Evolutionary conservation across 2,888 invertebrate genomes (phyloP), one percentile per base, ranked within the genome.

Genomic region (Theretra japonica): DNA sequence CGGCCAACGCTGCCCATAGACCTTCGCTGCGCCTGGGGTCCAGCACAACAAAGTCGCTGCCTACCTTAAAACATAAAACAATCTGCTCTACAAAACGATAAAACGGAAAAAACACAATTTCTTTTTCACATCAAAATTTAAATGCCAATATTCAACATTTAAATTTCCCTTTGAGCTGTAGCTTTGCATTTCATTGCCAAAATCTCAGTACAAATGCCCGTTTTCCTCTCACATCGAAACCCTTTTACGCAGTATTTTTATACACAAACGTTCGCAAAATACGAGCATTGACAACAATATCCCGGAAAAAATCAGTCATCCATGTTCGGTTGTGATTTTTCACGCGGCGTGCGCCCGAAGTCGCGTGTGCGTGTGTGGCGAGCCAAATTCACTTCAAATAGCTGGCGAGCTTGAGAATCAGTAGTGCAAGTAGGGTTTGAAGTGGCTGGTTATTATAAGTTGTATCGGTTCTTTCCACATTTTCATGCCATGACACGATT

Each of bases 251-350:
- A 57, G 33, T 57, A 69, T 56, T 69, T 69, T 57, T 62, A 62
- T 33, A 69, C 30, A 57, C 57, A 69, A 57, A 69, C 57, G 33
- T 53, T 68, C 68, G n/a, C 69, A 56, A 57, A 69, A 69, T 69
- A 41, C 69, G 69, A 69, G 57, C 57, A 69, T 57, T 69, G 56
- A 57, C 69, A 69, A 69, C 69, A 69, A 69, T 69, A 69, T 57
- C 19, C 69, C 69, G 57, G 69, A 69, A 69, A 69, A 69, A 76
- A 72, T 28, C 78, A 77, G 70, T 60, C 73, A 75, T 73, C 73
- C 74, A 72, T 77, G 72, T 41, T 60, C 74, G 72, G 75, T 77
- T 77, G 75, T 78, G 74, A 74, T 76, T 76, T 78, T 75, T 74
- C 76, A 71, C 74, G 71, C 74, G 70, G 69, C 65, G 33, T 33